These are phyloP conservation scores for Micrasema minimum DNA, from an alignment of 1,140 invertebrate genomes.

Conservation along the genomic window DNA sequence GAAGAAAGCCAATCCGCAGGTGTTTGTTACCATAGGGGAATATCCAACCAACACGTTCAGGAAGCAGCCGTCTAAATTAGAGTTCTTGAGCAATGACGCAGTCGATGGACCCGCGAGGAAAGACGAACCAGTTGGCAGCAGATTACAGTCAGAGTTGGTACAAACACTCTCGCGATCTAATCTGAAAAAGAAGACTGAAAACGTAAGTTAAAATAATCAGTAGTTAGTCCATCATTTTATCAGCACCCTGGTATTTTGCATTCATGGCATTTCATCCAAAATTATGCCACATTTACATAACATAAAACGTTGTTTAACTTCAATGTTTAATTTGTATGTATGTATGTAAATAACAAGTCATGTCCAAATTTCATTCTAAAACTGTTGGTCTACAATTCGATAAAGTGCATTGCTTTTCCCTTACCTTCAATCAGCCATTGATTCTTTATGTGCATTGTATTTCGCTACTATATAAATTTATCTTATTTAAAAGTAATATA, in stretches of 20 bases:
- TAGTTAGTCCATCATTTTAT: background rate
- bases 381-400: too few species aligned
- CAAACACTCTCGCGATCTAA: conserved; percentile 79
- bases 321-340: background rate
- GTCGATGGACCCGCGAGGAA: conserved; percentile 57
- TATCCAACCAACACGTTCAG: conserved; percentile 70
- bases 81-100: conserved; percentile 70
- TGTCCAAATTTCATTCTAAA: too few species aligned
- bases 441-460: too few species aligned
- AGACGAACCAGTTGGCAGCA: conserved; percentile 68
- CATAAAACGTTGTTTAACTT: background rate
- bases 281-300: background rate
- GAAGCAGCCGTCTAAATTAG: conserved; percentile 74
- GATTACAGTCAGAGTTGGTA: conserved; percentile 76
- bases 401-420: too few species aligned
- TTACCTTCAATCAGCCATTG: too few species aligned
- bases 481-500: too few species aligned
- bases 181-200: conserved; percentile 75
- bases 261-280: background rate
- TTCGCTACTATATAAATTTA: too few species aligned
- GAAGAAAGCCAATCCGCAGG: conserved; percentile 64
- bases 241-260: background rate
- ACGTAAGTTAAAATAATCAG: conserved; percentile 62
- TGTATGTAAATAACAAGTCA: conserved; percentile 23
- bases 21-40: conserved; percentile 76